Percentiles rank a stretch among this genome's conserved stretches.
Evolutionary conservation across 2,113 vertebrate genomes (phyloP).

Genomic region (Colistium nudipinnis): DNA sequence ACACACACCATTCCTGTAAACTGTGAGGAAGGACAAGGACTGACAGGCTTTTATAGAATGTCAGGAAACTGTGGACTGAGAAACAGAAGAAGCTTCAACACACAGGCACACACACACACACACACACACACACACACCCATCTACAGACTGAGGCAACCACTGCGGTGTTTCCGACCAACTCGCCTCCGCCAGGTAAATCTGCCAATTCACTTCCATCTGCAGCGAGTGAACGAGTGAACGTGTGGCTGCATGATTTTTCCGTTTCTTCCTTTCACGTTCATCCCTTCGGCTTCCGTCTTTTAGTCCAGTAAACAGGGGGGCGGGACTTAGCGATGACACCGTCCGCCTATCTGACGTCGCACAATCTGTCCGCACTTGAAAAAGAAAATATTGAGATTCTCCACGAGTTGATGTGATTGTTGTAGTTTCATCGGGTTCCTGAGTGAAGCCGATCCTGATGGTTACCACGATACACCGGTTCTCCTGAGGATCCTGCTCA

Average conservation of each 20-base stretch:
- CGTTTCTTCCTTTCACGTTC: conserved; percentile 10
- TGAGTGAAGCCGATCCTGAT: conserved; percentile 6
- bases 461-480: conserved; percentile 32
- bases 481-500: conserved; percentile 29
- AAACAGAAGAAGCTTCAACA: conserved; percentile 27
- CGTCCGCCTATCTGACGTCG: no score
- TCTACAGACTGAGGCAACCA: conserved; percentile 29
- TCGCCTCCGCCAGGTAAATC: conserved; percentile 62
- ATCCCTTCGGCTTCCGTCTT: no score
- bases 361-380: no score
- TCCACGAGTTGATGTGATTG: no score
- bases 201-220: conserved; percentile 19
- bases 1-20: no score
- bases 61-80: no score
- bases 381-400: no score
- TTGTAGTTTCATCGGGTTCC: conserved; percentile 6
- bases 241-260: conserved; percentile 3
- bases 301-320: conserved; percentile 23
- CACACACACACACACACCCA: conserved; percentile 43
- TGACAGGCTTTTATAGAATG: no score
- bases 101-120: conserved; percentile 29
- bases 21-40: no score
- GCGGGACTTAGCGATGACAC: no score
- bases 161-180: conserved; percentile 27
- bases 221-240: not conserved